These are phyloP conservation scores for Cepaea nemoralis DNA, from an alignment of 1,140 invertebrate genomes.

Conservation along the genomic window DNA sequence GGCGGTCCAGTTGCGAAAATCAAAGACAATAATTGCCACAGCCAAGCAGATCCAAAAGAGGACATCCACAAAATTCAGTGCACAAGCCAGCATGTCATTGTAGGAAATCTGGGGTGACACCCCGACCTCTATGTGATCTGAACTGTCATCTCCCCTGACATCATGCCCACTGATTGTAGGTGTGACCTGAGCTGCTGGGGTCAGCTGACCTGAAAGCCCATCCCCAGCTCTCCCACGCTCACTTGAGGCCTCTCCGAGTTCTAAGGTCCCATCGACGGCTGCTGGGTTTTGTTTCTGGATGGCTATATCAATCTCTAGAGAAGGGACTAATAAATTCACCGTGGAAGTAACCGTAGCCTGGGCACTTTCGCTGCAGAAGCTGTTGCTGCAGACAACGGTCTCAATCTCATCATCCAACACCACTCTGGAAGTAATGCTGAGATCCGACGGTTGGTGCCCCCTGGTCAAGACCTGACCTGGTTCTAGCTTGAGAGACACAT, in stretches of 20 bases:
- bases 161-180: slow-evolving; percentile 1
- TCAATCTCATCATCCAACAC: not conserved
- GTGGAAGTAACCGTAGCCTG: not conserved
- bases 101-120: not conserved
- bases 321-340: not conserved
- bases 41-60: slow-evolving; percentile 23
- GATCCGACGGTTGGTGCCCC: not conserved
- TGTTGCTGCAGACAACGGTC: not conserved
- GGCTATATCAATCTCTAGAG: not conserved
- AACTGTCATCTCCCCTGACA: not conserved
- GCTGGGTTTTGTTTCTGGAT: not conserved
- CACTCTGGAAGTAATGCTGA: not conserved
- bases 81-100: slow-evolving; percentile 1
- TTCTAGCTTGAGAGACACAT: not conserved
- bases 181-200: not conserved
- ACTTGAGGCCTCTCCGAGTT: not conserved
- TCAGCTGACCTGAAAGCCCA: not conserved
- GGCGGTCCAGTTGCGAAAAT: slow-evolving; percentile 13
- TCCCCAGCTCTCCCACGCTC: not conserved
- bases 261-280: not conserved
- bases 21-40: slow-evolving; percentile 17
- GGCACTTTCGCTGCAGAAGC: not conserved
- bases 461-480: not conserved
- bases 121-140: not conserved
- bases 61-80: slow-evolving; percentile 6